Conservation (phyloP, 2,888 invertebrate species). For the Endomychus coccineus region DNA sequence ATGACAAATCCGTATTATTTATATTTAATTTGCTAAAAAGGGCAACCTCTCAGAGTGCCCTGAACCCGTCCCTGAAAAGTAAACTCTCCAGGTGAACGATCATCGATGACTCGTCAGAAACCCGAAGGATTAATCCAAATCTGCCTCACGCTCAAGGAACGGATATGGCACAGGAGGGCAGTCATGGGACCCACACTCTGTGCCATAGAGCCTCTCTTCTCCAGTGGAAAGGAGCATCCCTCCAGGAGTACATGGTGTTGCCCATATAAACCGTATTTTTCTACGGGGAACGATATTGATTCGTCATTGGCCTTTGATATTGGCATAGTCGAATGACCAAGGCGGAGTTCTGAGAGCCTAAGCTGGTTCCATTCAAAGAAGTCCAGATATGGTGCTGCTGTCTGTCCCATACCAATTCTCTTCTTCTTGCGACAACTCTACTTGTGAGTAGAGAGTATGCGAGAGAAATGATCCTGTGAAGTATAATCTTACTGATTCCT, state of each 20-base stretch:
- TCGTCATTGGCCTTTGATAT: constrained; percentile 14
- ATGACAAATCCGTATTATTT: too few relatives aligned
- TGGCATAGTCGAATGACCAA: constrained; percentile 18
- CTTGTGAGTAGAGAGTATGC: too few relatives aligned
- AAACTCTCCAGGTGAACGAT: too few relatives aligned
- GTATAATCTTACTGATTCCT: too few relatives aligned
- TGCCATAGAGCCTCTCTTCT: constrained; percentile 23
- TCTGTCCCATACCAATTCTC: constrained; percentile 20
- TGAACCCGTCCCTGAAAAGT: too few relatives aligned
- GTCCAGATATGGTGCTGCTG: constrained; percentile 16
- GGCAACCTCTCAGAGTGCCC: too few relatives aligned
- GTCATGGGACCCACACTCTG: constrained; percentile 24
- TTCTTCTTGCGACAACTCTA: too few relatives aligned
- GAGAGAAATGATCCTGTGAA: too few relatives aligned
- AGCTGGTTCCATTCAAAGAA: constrained; percentile 14
- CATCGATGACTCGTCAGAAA: too few relatives aligned
- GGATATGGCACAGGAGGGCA: constrained; percentile 17
- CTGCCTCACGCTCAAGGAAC: too few relatives aligned
- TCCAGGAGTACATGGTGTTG: constrained; percentile 20
- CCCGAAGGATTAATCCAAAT: too few relatives aligned
- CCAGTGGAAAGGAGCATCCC: constrained; percentile 20
- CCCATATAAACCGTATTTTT: constrained; percentile 18
- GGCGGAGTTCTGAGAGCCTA: constrained; percentile 15
- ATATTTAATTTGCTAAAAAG: too few relatives aligned
- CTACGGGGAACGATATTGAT: constrained; percentile 8